Conservation (phyloP, 2,797 vertebrate genomes). For the Pangasius djambal region DNA sequence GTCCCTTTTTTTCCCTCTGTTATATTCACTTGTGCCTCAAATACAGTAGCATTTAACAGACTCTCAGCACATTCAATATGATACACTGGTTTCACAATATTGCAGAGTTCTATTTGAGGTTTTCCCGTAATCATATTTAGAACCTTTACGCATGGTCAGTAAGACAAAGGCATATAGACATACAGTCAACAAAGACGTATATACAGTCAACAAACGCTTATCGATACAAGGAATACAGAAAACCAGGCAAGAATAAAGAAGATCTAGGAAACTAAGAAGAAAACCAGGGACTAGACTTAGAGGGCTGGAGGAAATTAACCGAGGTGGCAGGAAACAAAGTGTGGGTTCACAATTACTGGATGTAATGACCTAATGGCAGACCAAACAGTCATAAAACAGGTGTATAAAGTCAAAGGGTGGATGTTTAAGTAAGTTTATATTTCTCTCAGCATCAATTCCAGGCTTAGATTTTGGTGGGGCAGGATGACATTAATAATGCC, state of each 20-base stretch:
- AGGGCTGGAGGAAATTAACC: neutral
- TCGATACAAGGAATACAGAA: neutral
- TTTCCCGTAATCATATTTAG: neutral
- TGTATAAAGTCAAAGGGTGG: neutral
- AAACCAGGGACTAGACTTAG: neutral
- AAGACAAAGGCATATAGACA: neutral
- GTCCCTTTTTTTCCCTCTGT: slow-evolving; percentile 26
- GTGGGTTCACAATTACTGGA: neutral
- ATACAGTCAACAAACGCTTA: neutral
- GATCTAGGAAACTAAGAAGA: neutral
- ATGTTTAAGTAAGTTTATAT: neutral
- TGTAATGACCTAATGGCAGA: neutral
- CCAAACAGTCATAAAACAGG: neutral
- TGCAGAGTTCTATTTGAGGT: neutral
- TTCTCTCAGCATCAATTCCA: neutral
- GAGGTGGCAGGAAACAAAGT: neutral
- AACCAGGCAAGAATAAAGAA: neutral
- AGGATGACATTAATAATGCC: neutral
- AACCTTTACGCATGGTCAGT: neutral
- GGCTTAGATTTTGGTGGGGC: neutral
- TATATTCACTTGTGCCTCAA: slow-evolving; percentile 24
- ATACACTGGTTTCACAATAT: neutral
- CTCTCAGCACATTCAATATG: neutral
- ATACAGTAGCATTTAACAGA: slow-evolving; percentile 18
- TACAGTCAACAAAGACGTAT: neutral